These are phyloP conservation scores for Drosophila ambigua DNA, from an alignment of 1,140 invertebrate genomes.

Conservation along the genomic window DNA sequence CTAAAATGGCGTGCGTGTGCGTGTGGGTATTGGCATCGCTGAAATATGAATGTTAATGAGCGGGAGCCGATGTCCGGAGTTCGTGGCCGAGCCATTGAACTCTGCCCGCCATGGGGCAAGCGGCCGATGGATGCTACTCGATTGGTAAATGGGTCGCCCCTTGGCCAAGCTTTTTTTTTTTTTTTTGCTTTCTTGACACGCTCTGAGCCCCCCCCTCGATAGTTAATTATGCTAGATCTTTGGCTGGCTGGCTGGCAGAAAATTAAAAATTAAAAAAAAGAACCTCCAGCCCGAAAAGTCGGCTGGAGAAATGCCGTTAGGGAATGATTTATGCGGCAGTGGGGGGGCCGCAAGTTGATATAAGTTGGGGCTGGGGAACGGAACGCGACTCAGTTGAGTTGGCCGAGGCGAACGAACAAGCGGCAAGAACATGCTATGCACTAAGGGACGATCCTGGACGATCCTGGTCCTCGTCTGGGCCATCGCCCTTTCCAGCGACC, in stretches of 20 bases:
- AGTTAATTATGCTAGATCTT: constrained; percentile 44
- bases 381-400: constrained; percentile 49
- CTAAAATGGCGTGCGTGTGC: constrained; percentile 16
- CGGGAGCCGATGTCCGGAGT: constrained; percentile 8
- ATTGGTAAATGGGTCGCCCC: constrained; percentile 40
- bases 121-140: background rate
- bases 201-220: constrained; percentile 47
- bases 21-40: no score
- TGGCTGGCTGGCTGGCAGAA: constrained; percentile 21
- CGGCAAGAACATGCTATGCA: constrained; percentile 27
- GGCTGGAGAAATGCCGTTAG: constrained; percentile 40
- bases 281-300: background rate
- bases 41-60: constrained; percentile 44
- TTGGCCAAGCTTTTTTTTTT: background rate
- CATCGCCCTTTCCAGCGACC: constrained; percentile 61
- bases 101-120: constrained; percentile 8
- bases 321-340: constrained; percentile 33
- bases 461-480: constrained; percentile 65
- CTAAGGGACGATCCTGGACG: constrained; percentile 41
- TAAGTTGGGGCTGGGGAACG: constrained; percentile 25
- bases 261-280: no score
- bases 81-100: constrained; percentile 52
- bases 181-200: constrained; percentile 9
- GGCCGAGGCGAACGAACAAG: constrained; percentile 14
- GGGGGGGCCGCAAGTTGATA: constrained; percentile 43